Evolutionary conservation across 2,113 vertebrate genomes (phyloP).

Genomic region (Oophaga pumilio): DNA sequence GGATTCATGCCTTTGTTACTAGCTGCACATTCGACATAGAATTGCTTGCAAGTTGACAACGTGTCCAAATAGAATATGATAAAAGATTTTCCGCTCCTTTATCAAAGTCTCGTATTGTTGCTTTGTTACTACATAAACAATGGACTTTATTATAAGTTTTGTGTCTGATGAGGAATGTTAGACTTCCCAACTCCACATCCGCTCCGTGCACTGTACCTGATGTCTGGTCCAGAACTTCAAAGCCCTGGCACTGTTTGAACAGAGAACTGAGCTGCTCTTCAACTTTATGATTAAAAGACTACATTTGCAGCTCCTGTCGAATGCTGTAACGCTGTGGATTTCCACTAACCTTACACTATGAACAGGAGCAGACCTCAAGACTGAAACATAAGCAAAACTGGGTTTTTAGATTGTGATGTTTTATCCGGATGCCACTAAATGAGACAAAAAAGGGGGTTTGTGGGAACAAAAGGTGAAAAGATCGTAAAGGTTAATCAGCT

Average conservation of each 20-base stretch:
- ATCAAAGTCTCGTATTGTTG: background rate
- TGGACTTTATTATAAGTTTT: background rate
- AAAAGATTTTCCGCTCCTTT: background rate
- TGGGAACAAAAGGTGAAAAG: background rate
- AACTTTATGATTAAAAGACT: conserved; percentile 38
- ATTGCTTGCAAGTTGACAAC: background rate
- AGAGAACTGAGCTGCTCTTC: conserved; percentile 18
- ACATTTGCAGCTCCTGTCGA: conserved; percentile 8
- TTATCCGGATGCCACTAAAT: background rate
- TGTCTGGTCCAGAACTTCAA: conserved; percentile 26
- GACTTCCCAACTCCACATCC: background rate
- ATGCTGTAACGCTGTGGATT: background rate
- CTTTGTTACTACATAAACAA: background rate
- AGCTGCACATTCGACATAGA: background rate
- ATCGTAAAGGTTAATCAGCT: background rate
- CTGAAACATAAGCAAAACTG: background rate
- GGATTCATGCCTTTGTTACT: background rate
- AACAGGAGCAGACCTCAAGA: background rate
- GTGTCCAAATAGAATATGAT: background rate
- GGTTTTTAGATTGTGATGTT: background rate
- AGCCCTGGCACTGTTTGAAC: conserved; percentile 3
- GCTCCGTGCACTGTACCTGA: conserved; percentile 26
- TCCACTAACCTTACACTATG: background rate
- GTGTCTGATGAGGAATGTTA: background rate
- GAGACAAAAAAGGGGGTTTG: background rate